Conservation (phyloP, 64 coral and sea anemone species). For the Pocillopora damicornis region DNA sequence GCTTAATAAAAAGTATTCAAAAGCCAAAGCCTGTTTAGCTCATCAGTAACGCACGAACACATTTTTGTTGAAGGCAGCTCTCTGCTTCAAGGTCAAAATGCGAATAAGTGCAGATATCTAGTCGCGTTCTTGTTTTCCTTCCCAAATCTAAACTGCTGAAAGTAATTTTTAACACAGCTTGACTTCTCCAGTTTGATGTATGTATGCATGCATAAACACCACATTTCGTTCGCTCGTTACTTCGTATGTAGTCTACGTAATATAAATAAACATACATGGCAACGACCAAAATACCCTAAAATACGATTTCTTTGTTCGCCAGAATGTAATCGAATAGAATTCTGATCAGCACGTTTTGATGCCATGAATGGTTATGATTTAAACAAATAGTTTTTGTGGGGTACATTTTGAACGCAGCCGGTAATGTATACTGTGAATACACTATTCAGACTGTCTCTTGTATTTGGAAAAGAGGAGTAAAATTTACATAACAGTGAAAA, state of each 20-base stretch:
- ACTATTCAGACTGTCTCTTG: neutral
- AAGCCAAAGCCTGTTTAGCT: no score
- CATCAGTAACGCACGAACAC: neutral
- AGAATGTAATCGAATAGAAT: neutral
- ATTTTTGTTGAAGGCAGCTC: neutral
- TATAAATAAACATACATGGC: neutral
- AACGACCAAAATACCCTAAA: neutral
- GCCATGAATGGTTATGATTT: neutral
- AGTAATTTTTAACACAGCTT: neutral
- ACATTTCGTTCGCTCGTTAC: conserved; percentile 5
- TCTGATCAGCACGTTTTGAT: neutral
- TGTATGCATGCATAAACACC: conserved; percentile 15
- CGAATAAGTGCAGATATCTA: no score
- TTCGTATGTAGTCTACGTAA: neutral
- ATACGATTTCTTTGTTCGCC: neutral
- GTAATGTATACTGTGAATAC: neutral
- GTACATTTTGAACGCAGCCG: neutral
- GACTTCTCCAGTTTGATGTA: neutral
- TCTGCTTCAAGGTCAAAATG: neutral
- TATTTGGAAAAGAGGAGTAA: neutral
- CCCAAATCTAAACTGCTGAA: neutral
- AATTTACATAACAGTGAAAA: conserved; percentile 2
- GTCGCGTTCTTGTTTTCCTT: neutral
- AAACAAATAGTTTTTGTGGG: neutral
- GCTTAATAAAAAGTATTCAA: neutral